Evolutionary conservation across 35 echinoderm and acorn worm species (phyloP).

Genomic region (Heliocidaris erythrogramma): DNA sequence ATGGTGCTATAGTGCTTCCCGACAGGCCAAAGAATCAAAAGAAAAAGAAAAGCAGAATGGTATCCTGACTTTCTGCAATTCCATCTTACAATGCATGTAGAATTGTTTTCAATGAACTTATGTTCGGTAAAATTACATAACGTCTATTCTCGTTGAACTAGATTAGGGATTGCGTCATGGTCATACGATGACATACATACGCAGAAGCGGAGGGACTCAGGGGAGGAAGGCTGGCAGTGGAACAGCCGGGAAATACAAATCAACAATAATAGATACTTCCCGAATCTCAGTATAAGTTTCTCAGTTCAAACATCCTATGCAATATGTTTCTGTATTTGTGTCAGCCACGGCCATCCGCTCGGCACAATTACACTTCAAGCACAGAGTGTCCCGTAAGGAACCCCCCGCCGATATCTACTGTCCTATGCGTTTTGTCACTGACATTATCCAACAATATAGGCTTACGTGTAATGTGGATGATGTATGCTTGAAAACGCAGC

Average conservation of each 20-base stretch:
- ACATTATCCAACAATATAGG: too few species aligned
- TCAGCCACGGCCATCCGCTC: neutral
- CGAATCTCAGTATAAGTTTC: slow-evolving; percentile 24
- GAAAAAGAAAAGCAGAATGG: too few species aligned
- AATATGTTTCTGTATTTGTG: slow-evolving; percentile 6
- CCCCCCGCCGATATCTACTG: too few species aligned
- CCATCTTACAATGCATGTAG: neutral
- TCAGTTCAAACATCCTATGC: neutral
- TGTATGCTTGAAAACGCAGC: too few species aligned
- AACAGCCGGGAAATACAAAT: slow-evolving; percentile 30
- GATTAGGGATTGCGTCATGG: neutral
- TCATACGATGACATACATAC: neutral
- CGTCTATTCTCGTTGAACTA: neutral
- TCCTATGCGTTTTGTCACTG: too few species aligned
- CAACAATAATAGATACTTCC: slow-evolving; percentile 45
- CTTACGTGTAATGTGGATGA: too few species aligned
- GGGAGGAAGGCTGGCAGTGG: slow-evolving; percentile 10
- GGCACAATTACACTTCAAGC: neutral
- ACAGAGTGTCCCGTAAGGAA: neutral
- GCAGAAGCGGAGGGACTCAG: neutral
- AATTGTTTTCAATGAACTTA: neutral
- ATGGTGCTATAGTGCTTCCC: too few species aligned
- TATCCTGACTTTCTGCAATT: too few species aligned
- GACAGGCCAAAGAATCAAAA: too few species aligned
- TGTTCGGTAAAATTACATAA: neutral